Percentiles rank a stretch among this genome's conserved stretches.
phyloP scores from a whole-genome alignment of 2,888 invertebrate genomes.

The Phaonia tiefii region DNA sequence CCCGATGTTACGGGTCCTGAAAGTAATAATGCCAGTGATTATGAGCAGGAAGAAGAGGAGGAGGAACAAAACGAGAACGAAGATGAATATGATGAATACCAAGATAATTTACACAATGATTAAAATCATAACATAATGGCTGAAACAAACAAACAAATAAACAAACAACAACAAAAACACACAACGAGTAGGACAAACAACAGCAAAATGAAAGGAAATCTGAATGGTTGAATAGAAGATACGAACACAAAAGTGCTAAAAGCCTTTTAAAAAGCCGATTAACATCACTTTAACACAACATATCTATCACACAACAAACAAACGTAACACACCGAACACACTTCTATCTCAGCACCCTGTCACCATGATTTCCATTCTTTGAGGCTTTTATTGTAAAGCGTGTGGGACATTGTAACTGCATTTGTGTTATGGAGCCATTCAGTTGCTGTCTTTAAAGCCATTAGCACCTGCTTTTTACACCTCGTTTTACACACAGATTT shows the following conservation, averaged over 20 bases:
- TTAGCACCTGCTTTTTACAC: constrained; percentile 57
- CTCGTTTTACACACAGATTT: constrained; percentile 18
- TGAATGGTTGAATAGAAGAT: neutral
- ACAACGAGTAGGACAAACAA: constrained; percentile 6
- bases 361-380: neutral
- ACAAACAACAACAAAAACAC: constrained; percentile 5
- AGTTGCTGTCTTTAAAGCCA: constrained; percentile 45
- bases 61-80: constrained; percentile 83
- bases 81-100: constrained; percentile 84
- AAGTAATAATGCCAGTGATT: constrained; percentile 82
- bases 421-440: neutral
- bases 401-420: neutral
- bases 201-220: constrained; percentile 7
- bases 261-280: constrained; percentile 36
- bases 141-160: neutral
- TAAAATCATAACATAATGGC: constrained; percentile 64
- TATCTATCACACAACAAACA: too few relatives aligned
- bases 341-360: neutral
- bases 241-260: constrained; percentile 56
- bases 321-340: constrained; percentile 15
- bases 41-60: constrained; percentile 82
- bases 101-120: constrained; percentile 80
- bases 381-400: too few relatives aligned
- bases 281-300: constrained; percentile 26
- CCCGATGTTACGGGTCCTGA: constrained; percentile 83